Base-by-base conservation (phyloP, 2,888 invertebrate genomes). In the Pseudolycoriella hygida region DNA sequence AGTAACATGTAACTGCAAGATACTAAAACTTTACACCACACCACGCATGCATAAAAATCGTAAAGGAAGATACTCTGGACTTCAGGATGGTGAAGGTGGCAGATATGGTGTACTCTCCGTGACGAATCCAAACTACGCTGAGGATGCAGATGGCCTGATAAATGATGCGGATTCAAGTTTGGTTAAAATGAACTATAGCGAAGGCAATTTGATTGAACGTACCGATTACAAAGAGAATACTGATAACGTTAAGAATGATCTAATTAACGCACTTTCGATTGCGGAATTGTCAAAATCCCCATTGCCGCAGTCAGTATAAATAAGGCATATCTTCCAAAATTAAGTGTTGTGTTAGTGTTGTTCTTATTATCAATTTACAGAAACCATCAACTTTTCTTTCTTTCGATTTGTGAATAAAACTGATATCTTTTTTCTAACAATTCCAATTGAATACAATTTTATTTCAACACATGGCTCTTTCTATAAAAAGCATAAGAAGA, bases 1-100 rank as follows among this genome's bases (percentile, higher is more conserved):
- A 48, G 74, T 76, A 44, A 74, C 76, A 18, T 76, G 76, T 58
- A 75, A 76, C 60, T 75, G 75, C 55, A 67, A 68, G 51, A 57
- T 65, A 30, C 47, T 55, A 15, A 53, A 54, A 45, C 43, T 55
- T 12, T 55, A 55, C 41, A 54, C 54, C 6, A 51, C 52, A n/a
- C 50, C 54, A 5, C 49, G 53, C 40, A 50, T 51, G 15, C 51
- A 49, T 2, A 55, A 55, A 44, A 50, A 53, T 43, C 53, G 53
- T 38, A 52, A 53, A 45, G 55, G 53, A 30, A 48, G 53, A 31
- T 55, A 55, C 43, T 52, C 50, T 44, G 53, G 50, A 48, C 49
- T 55, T 42, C 49, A 51, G 41, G 55, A 55, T 15, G 54, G 55
- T 4, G 55, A 55, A 47, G 54, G 55, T 25, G 55, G 54, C 10